Conservation (phyloP, 2,797 vertebrate species). For the Cyclura pinguis region DNA sequence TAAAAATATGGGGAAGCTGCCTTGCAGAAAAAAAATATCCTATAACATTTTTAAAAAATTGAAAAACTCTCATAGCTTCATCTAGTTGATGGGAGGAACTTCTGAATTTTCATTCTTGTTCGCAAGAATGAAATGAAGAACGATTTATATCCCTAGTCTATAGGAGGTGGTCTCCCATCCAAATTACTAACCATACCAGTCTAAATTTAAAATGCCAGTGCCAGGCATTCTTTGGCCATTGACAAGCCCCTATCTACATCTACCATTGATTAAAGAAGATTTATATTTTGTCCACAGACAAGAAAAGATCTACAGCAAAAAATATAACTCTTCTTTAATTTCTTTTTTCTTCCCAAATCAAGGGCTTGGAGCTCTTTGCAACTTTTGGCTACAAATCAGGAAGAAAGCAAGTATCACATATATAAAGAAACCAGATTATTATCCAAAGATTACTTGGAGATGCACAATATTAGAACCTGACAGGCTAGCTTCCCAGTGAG, state of each 20-base stretch:
- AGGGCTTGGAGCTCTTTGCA: background rate
- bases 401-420: background rate
- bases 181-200: background rate
- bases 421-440: constrained; percentile 4
- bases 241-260: background rate
- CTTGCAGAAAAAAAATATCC: too few species aligned
- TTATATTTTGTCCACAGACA: too few species aligned
- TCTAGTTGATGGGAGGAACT: background rate
- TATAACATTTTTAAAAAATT: too few species aligned
- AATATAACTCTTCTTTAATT: background rate
- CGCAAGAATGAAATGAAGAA: too few species aligned
- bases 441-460: constrained; percentile 35
- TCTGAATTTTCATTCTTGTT: too few species aligned
- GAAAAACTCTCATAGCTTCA: background rate
- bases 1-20: too few species aligned
- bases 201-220: background rate
- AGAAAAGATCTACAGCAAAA: too few species aligned
- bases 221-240: background rate
- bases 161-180: background rate
- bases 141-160: too few species aligned
- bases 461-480: background rate
- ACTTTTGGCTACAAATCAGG: background rate
- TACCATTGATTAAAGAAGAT: background rate
- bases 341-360: background rate
- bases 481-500: constrained; percentile 26